Conservation (phyloP, 2,888 invertebrate genomes). For the Coremacera marginata region DNA sequence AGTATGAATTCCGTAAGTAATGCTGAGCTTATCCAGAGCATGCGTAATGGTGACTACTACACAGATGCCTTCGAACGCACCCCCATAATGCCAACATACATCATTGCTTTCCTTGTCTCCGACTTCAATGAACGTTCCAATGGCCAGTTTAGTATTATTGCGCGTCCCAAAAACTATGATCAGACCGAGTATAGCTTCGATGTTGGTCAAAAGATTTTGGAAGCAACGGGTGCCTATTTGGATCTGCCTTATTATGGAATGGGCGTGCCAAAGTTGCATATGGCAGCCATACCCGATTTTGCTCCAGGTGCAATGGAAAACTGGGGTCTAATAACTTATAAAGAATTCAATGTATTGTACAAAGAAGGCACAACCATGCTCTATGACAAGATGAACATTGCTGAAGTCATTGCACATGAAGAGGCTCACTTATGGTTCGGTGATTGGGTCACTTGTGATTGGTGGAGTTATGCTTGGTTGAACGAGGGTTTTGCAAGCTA, state of each 20-base stretch:
- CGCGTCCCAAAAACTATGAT: slow-evolving; percentile 76
- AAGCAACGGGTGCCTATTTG: slow-evolving; percentile 73
- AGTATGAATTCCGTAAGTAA: slow-evolving; percentile 60
- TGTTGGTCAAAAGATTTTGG: slow-evolving; percentile 72
- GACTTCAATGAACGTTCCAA: slow-evolving; percentile 68
- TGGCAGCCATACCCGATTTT: slow-evolving; percentile 89
- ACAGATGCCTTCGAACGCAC: slow-evolving; percentile 66
- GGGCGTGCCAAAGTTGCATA: slow-evolving; percentile 80
- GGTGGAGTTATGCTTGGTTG: slow-evolving; percentile 75
- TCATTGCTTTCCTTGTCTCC: slow-evolving; percentile 83
- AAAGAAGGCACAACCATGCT: slow-evolving; percentile 74
- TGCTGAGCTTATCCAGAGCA: slow-evolving; percentile 48
- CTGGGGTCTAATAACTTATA: slow-evolving; percentile 89
- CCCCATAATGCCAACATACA: slow-evolving; percentile 81
- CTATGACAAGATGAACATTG: slow-evolving; percentile 74
- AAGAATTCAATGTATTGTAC: slow-evolving; percentile 78
- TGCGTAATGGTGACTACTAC: slow-evolving; percentile 48
- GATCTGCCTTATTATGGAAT: slow-evolving; percentile 71
- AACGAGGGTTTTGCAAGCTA: slow-evolving; percentile 79
- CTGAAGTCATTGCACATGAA: slow-evolving; percentile 71
- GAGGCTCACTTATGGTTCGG: slow-evolving; percentile 79
- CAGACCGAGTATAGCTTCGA: slow-evolving; percentile 78
- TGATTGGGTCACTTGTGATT: slow-evolving; percentile 72
- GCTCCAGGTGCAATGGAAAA: slow-evolving; percentile 91
- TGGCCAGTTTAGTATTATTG: slow-evolving; percentile 72